phyloP scores from a whole-genome alignment of 2,113 vertebrate species.

The Triplophysa rosa region DNA sequence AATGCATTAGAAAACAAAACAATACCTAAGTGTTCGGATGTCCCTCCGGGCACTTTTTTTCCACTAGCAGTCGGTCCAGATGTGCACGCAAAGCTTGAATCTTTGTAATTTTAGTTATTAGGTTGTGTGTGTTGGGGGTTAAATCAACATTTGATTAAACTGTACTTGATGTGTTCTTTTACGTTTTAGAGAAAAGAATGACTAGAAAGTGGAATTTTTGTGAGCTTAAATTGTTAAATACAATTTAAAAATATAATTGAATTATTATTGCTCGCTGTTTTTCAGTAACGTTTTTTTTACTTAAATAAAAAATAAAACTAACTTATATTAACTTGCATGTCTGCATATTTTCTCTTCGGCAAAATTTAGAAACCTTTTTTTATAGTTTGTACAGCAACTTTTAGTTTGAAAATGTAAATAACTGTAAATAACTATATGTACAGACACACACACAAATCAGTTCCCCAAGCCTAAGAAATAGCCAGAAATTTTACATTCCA shows the following conservation, averaged over 20 bases:
- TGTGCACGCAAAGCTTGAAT: not conserved
- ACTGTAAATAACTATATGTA: too few species aligned
- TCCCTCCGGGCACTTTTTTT: not conserved
- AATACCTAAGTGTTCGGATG: not conserved
- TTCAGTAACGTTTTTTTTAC: too few species aligned
- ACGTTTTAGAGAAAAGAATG: not conserved
- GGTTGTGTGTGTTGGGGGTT: not conserved
- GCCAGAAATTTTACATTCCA: conserved; percentile 2
- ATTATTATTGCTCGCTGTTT: too few species aligned
- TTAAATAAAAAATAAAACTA: too few species aligned
- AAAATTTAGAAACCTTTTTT: too few species aligned
- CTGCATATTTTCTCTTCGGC: too few species aligned
- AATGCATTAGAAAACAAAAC: not conserved
- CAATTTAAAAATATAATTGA: too few species aligned
- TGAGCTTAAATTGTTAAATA: not conserved
- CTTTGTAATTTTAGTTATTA: not conserved
- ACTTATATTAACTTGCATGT: too few species aligned
- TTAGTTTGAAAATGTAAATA: too few species aligned
- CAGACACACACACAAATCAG: not conserved
- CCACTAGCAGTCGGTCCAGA: not conserved
- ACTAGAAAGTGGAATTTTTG: not conserved
- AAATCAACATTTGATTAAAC: not conserved
- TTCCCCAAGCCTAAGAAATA: not conserved
- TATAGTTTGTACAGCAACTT: too few species aligned
- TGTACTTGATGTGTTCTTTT: not conserved